Evolutionary conservation across 2,113 vertebrate species (phyloP).

Genomic region (Colossoma macropomum): DNA sequence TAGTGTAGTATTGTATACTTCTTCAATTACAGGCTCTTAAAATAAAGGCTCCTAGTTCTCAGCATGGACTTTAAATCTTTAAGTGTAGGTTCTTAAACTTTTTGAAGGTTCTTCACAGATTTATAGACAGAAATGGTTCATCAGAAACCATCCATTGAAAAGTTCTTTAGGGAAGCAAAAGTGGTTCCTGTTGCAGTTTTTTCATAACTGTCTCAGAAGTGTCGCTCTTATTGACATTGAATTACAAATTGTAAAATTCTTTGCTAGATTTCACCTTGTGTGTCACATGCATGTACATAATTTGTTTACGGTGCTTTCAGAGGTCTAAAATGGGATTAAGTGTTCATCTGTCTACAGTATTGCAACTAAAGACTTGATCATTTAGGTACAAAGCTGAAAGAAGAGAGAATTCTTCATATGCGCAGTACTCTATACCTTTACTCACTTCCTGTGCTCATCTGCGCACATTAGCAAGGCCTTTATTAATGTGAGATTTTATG

Average conservation of each 20-base stretch:
- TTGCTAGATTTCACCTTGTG: conserved; percentile 4
- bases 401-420: not conserved
- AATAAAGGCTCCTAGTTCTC: not conserved
- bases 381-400: not conserved
- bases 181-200: too few relatives aligned
- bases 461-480: conserved; percentile 51
- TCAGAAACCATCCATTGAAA: too few relatives aligned
- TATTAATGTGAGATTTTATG: conserved; percentile 72
- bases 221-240: too few relatives aligned
- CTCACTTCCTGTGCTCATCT: conserved; percentile 34
- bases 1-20: not conserved
- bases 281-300: not conserved
- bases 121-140: too few relatives aligned
- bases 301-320: not conserved
- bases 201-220: too few relatives aligned
- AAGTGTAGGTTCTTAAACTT: too few relatives aligned
- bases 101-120: too few relatives aligned
- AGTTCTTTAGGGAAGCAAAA: too few relatives aligned
- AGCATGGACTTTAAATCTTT: too few relatives aligned
- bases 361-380: not conserved
- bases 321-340: not conserved
- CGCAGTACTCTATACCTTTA: conserved; percentile 16
- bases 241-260: not conserved
- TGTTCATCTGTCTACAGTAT: not conserved
- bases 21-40: not conserved